Conservation (phyloP, 2,113 vertebrate species). For the Helogale parvula region DNA sequence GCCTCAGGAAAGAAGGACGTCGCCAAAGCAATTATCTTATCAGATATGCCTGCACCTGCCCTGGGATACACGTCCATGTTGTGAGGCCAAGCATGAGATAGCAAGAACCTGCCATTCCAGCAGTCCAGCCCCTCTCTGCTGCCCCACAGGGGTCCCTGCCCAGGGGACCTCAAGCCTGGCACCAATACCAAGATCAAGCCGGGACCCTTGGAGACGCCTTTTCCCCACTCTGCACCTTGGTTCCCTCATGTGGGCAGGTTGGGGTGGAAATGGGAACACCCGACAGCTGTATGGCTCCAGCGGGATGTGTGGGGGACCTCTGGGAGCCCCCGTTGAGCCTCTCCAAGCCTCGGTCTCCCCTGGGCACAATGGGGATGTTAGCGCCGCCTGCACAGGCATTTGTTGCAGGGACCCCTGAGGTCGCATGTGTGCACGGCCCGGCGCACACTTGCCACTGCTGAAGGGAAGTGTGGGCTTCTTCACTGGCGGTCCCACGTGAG, state of each 20-base stretch:
- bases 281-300: neutral
- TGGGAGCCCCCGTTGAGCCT: neutral
- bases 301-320: neutral
- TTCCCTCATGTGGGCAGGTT: neutral
- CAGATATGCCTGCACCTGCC: neutral
- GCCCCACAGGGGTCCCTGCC: neutral
- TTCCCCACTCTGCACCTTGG: neutral
- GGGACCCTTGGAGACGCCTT: neutral
- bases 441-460: too few relatives aligned
- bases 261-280: neutral
- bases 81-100: neutral
- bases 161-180: neutral
- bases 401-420: neutral
- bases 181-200: neutral
- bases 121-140: neutral
- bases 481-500: neutral
- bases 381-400: accelerated
- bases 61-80: neutral
- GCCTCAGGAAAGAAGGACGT: conserved; percentile 48
- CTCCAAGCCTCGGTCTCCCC: neutral
- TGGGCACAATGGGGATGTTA: neutral
- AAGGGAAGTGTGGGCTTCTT: neutral
- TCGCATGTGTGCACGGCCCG: neutral
- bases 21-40: conserved; percentile 45
- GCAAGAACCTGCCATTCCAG: neutral